phyloP scores from a whole-genome alignment of 2,113 vertebrate species.

The Pedetes capensis region DNA sequence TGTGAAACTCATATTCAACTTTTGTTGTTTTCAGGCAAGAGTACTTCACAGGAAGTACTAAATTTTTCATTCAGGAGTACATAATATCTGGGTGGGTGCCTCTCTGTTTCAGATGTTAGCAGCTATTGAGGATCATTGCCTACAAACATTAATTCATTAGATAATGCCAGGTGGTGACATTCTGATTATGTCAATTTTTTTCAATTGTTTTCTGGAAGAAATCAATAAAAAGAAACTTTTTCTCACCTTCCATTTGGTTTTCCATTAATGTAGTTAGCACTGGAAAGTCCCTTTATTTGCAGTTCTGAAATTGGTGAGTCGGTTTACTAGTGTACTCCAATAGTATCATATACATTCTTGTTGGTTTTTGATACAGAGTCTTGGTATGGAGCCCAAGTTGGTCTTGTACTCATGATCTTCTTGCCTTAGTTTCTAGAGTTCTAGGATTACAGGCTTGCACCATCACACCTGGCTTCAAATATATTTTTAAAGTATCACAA shows the following conservation, averaged over 20 bases:
- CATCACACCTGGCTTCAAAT: too few species aligned
- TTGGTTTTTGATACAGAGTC: too few species aligned
- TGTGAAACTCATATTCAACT: not conserved
- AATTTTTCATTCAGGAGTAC: not conserved
- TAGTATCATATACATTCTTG: not conserved
- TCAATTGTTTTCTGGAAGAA: not conserved
- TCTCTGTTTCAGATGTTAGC: not conserved
- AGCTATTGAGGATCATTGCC: not conserved
- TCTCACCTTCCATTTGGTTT: slow-evolving; percentile 9
- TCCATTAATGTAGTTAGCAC: not conserved
- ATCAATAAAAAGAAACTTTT: slow-evolving; percentile 18
- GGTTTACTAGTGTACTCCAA: not conserved
- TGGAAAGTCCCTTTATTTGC: slow-evolving; percentile 35
- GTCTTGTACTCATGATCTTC: too few species aligned
- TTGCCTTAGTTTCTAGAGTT: too few species aligned
- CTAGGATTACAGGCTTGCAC: too few species aligned
- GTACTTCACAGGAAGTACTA: not conserved
- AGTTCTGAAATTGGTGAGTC: slow-evolving; percentile 26
- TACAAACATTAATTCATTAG: not conserved
- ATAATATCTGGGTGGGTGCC: not conserved
- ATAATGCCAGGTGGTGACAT: not conserved
- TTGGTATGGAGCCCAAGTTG: too few species aligned
- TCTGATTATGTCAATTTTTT: not conserved
- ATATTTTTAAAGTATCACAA: not conserved
- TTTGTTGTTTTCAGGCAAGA: not conserved